Base-by-base conservation (phyloP, 2,113 vertebrate genomes). In the Phoxinus phoxinus region DNA sequence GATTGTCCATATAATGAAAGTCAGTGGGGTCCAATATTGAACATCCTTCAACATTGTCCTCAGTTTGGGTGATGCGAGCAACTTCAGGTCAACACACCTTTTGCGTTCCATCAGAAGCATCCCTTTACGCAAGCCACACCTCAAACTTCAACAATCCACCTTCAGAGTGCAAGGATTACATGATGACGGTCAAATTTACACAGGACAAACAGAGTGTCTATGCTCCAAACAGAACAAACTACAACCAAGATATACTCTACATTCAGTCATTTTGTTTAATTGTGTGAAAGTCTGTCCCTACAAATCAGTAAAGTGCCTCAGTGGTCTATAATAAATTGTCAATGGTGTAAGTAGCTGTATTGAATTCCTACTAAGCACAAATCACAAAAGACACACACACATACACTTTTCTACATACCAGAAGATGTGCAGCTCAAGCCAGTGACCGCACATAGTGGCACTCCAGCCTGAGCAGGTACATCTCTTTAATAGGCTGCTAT, bases 401-500 rank as follows among this genome's bases (percentile, higher is more conserved):
- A 67, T 7, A 1, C 9, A 13, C 32, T 25, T 30, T 13, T n/a
- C 30, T 58, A 25, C 77, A 73, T 79, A 78, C 74, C 7, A 61
- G 12, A n/a, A 85, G 25, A 48, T 65, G n/a, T 56, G 21, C 6
- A 0, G n/a, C 58, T 46, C 73, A 69, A 81, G 61, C 46, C 73
- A 46, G 25, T 44, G 75, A 59, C 51, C 32, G 25, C 74, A 61
- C 37, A 44, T 74, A 35, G 44, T 63, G 85, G 78, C 78, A 35
- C 69, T 73, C 53, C 73, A 79, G 86, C 56, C 82, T 59, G 72
- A 35, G 51, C 84, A 73, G 80, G 63, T 35, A 67, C 67, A 77
- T 85, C 87, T 85, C 67, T 86, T 84, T 89, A 89, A 89, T 80
- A 85, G 74, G 76, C 84, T 46, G 61, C 56, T 85, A 89, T 87